Percentiles rank a stretch among this genome's conserved stretches.
Conservation (phyloP, 2,797 vertebrate species). For the Enoplosus armatus region DNA sequence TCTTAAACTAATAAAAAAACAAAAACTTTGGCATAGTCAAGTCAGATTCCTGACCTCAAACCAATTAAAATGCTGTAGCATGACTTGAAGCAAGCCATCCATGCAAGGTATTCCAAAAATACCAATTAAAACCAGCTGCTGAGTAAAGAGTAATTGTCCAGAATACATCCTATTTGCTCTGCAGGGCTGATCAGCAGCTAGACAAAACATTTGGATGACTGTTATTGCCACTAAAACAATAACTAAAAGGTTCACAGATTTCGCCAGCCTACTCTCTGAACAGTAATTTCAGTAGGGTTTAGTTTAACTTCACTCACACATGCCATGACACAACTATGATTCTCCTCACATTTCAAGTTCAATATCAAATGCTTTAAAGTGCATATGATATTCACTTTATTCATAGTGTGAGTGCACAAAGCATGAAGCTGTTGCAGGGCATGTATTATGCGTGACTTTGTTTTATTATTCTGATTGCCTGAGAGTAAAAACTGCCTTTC, state of each 20-base stretch:
- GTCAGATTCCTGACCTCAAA: constrained; percentile 52
- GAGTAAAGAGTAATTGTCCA: constrained; percentile 49
- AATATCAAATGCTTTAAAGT: constrained; percentile 6
- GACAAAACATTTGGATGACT: constrained; percentile 30
- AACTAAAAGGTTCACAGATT: constrained; percentile 24
- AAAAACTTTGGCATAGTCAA: not conserved
- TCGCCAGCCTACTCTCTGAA: not conserved
- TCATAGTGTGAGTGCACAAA: constrained; percentile 17
- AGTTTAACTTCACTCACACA: constrained; percentile 7
- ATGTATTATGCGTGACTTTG: constrained; percentile 13
- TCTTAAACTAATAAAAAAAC: constrained; percentile 20
- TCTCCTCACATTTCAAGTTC: constrained; percentile 19
- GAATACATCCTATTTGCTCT: constrained; percentile 39
- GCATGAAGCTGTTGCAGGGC: constrained; percentile 4
- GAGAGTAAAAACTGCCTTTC: constrained; percentile 16
- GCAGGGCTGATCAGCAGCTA: constrained; percentile 31
- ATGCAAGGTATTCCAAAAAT: constrained; percentile 57
- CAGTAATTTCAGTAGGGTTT: not conserved
- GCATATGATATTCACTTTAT: not conserved
- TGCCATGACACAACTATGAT: constrained; percentile 2
- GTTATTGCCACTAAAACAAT: constrained; percentile 3
- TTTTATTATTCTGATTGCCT: constrained; percentile 39
- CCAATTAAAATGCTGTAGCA: constrained; percentile 62
- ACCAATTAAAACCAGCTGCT: constrained; percentile 54
- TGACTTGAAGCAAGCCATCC: constrained; percentile 60